These are phyloP conservation scores for Myotis planiceps DNA, from an alignment of 2,797 vertebrate genomes.

Conservation along the genomic window DNA sequence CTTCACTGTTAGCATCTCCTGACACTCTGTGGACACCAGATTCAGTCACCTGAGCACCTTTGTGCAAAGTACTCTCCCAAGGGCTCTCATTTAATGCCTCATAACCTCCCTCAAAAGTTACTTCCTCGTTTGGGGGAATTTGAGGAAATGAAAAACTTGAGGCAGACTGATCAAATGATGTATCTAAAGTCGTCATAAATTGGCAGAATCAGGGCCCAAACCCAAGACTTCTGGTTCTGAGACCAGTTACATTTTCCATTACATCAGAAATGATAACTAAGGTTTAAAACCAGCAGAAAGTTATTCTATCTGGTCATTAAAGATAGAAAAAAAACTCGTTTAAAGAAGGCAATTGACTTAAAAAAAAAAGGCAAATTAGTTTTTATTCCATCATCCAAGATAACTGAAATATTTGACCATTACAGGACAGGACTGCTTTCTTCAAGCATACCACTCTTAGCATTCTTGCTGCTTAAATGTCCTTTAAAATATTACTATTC, in stretches of 20 bases:
- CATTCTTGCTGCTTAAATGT: not conserved
- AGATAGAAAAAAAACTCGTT: not conserved
- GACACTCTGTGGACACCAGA: not conserved
- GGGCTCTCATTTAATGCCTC: not conserved
- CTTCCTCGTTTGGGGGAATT: not conserved
- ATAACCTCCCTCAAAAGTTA: not conserved
- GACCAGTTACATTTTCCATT: not conserved
- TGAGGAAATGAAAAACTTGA: not conserved
- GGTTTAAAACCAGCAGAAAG: not conserved
- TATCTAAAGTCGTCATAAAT: not conserved
- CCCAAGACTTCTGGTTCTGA: not conserved
- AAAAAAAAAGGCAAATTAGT: not conserved
- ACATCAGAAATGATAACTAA: conserved; percentile 3
- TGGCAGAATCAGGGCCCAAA: conserved; percentile 3
- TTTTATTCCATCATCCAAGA: conserved; percentile 34
- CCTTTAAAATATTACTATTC: not conserved
- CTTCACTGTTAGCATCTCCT: not conserved
- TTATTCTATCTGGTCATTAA: not conserved
- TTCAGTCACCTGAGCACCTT: not conserved
- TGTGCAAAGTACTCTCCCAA: not conserved
- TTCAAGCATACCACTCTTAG: not conserved
- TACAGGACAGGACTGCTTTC: not conserved
- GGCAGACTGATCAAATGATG: not conserved
- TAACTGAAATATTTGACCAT: conserved; percentile 1
- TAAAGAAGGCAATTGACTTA: not conserved